Conservation (phyloP, 2,888 invertebrate genomes). For the Bruchidius siliquastri region DNA sequence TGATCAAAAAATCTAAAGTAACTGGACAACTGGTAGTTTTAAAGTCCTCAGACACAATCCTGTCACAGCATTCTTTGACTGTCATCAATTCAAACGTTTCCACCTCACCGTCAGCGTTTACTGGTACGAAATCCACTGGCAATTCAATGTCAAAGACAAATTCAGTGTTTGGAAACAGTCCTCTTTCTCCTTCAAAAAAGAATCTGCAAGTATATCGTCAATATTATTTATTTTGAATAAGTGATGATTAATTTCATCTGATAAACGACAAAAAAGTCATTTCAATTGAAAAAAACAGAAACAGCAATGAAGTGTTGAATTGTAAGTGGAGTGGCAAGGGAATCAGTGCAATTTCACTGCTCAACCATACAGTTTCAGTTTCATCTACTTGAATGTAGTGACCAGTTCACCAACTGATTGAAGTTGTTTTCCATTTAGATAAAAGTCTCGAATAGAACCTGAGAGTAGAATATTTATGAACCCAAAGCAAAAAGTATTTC, state of each 20-base stretch:
- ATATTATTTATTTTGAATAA: not conserved
- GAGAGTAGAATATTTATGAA: not conserved
- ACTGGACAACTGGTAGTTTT: conserved; percentile 93
- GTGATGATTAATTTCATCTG: too few species aligned
- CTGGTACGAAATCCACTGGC: conserved; percentile 85
- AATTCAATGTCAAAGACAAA: conserved; percentile 91
- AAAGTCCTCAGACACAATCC: conserved; percentile 77
- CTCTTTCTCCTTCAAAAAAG: conserved; percentile 89
- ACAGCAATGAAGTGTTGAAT: too few species aligned
- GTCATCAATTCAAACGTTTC: conserved; percentile 84
- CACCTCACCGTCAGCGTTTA: conserved; percentile 91
- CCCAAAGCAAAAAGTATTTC: too few species aligned
- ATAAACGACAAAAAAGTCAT: too few species aligned
- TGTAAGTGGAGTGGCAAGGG: too few species aligned
- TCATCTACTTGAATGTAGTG: too few species aligned
- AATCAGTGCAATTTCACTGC: too few species aligned
- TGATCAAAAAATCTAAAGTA: conserved; percentile 85
- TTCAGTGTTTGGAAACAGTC: conserved; percentile 90
- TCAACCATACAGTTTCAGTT: too few species aligned
- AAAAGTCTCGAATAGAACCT: too few species aligned
- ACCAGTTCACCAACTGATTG: too few species aligned
- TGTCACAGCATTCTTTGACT: conserved; percentile 75
- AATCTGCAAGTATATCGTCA: conserved; percentile 55
- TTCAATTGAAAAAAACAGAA: too few species aligned
- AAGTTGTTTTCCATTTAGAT: too few species aligned